Base-by-base conservation (phyloP, 2,888 invertebrate genomes). In the Uropetala carovei region DNA sequence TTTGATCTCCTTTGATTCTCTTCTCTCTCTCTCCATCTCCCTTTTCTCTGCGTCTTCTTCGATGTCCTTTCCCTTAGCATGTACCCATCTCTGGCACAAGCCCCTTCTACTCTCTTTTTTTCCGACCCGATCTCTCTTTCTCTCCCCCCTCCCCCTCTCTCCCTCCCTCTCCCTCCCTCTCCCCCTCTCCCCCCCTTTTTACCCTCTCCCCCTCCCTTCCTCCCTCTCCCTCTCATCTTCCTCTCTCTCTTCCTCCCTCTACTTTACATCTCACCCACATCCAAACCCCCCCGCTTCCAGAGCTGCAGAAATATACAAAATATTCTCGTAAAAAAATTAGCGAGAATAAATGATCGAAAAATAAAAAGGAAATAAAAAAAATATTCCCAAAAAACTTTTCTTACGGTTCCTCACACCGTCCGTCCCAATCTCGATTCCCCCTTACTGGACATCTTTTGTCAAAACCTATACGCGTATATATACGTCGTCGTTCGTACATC, bases 371-470 rank as follows among this genome's bases (percentile, higher is more conserved):
- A 43, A 43, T 3, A 1, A 43, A 43, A 43, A 43, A 43, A 3
- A 43, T 57, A 83, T 57, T 18, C 83, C 57, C 56, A 18, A 16
- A 83, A 83, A 83, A 43, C 83, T 43, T 43, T 83, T 83, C 56
- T 57, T 57, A 57, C 43, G 16, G 4, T 57, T 5, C 10, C 83
- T 83, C 83, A 83, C 83, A n/a, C 83, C n/a, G 57, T 56, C 83
- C 56, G 18, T 57, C 7, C 18, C 83, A 56, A n/a, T 5, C 56
- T 56, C 56, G 16, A 43, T 43, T 43, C 43, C 81, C 22, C 81
- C 81, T n/a, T 82, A 16, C 7, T 59, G 86, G 18, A 86, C 30
- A 30, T 64, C 86, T 86, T 86, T 60, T 86, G 60, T 86, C 16
- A 30, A 27, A 64, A 86, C 60, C 86, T 60, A 59, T n/a, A 59